phyloP scores from a whole-genome alignment of 2,113 vertebrate species.

The Pimephales promelas region DNA sequence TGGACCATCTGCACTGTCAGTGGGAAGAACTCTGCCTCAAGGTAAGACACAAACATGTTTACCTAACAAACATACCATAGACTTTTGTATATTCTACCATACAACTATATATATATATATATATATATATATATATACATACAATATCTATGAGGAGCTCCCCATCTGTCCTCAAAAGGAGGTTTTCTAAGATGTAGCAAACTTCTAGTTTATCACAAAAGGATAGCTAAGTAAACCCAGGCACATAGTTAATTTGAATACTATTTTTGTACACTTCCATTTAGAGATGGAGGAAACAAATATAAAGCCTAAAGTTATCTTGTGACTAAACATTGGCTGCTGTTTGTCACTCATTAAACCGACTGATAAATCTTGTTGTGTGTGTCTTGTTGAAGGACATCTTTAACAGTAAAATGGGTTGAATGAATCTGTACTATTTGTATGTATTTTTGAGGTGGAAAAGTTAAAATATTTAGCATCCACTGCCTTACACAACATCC shows the following conservation, averaged over 20 bases:
- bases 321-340: background rate
- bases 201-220: background rate
- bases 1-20: conserved; percentile 81
- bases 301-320: background rate
- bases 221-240: background rate
- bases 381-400: background rate
- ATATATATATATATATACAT: no score
- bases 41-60: conserved; percentile 58
- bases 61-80: background rate
- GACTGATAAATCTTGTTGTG: background rate
- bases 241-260: no score
- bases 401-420: background rate
- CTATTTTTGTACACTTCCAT: background rate
- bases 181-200: background rate
- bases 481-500: background rate
- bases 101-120: no score
- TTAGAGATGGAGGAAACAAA: background rate
- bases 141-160: background rate
- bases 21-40: conserved; percentile 81
- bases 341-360: background rate
- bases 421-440: background rate
- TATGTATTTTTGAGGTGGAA: background rate
- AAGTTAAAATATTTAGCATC: background rate
- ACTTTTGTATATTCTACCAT: background rate
- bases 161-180: background rate